Evolutionary conservation across 2,888 invertebrate genomes (phyloP).

Genomic region (Lasioglossum calceatum): DNA sequence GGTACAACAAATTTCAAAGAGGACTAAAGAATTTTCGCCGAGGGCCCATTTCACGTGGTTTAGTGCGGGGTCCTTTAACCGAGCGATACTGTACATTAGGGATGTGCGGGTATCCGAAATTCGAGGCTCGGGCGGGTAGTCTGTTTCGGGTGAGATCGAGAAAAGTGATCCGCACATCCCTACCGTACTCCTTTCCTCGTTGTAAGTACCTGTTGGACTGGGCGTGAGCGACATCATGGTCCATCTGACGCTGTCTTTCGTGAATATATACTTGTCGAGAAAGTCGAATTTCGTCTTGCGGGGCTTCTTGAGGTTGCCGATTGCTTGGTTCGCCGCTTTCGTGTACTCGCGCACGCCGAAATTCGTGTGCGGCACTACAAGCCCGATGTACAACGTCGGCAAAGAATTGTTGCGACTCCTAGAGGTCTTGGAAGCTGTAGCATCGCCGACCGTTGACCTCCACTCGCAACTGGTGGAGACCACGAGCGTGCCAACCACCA

Average conservation of each 20-base stretch:
- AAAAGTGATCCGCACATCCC: background rate
- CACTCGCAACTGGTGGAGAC: constrained; percentile 68
- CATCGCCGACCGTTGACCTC: constrained; percentile 62
- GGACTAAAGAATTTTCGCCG: too few relatives aligned
- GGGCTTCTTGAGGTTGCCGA: constrained; percentile 86
- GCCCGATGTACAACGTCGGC: constrained; percentile 85
- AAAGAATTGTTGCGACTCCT: constrained; percentile 61
- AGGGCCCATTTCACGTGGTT: too few relatives aligned
- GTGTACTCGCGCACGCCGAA: constrained; percentile 89
- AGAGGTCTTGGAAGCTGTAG: constrained; percentile 44
- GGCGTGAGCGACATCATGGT: constrained; percentile 90
- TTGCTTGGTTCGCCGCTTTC: constrained; percentile 88
- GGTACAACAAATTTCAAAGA: too few relatives aligned
- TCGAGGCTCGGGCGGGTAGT: too few relatives aligned
- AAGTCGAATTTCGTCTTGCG: constrained; percentile 86
- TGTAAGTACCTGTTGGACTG: constrained; percentile 89
- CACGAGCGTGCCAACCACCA: constrained; percentile 72
- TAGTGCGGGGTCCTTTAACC: background rate
- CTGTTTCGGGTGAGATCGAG: background rate
- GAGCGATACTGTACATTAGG: background rate
- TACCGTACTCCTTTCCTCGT: background rate
- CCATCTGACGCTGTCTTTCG: constrained; percentile 86
- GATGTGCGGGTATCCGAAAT: background rate
- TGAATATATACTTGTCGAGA: constrained; percentile 88
- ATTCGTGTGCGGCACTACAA: constrained; percentile 87